Base-by-base conservation (phyloP, 2,888 invertebrate species). In the Timema podura region DNA sequence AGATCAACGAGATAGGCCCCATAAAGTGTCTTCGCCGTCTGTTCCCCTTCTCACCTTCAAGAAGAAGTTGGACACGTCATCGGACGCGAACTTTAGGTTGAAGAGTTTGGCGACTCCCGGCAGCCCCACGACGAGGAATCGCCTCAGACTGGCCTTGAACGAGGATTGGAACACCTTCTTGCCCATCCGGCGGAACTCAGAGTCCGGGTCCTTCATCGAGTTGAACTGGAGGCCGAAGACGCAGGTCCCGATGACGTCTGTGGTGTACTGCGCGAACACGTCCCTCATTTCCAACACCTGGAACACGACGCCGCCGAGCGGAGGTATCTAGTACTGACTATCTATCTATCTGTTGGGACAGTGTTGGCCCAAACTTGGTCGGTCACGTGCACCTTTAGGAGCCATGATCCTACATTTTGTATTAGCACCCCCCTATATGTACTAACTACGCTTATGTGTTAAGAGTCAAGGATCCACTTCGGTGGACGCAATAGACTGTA, bases 221-320 rank as follows among this genome's bases (percentile, higher is more conserved):
- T 88, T 85, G 74, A 86, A 85, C 73, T 87, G 85, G n/a, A 88
- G 81, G 44, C 87, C 88, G 76, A 87, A 88, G 11, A 87, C 87
- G 70, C 86, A 85, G 67, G 83, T 85, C 0, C 86, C 87, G 48
- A 88, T 86, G 2, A 87, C 86, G 76, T 87, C 87, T 79, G 87
- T 87, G 0, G 86, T 84, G 76, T 85, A 87, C 61, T 61, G 9
- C 44, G 30, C 61, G 44, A 61, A 61, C 61, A 61, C 61, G 44
- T 61, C 30, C 3, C 30, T 30, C 30, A 30, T 30, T 30, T 30
- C 30, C 30, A 30, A 30, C 30, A 30, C 30, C 30, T 30, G 30
- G 30, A 30, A 30, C 30, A 30, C 30, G 3, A 3, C 30, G 30
- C 30, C 30, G 30, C 30, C 30, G 3, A 30, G 30, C 30, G 30